Conservation (phyloP, 2,797 vertebrate species). For the Betta splendens region DNA sequence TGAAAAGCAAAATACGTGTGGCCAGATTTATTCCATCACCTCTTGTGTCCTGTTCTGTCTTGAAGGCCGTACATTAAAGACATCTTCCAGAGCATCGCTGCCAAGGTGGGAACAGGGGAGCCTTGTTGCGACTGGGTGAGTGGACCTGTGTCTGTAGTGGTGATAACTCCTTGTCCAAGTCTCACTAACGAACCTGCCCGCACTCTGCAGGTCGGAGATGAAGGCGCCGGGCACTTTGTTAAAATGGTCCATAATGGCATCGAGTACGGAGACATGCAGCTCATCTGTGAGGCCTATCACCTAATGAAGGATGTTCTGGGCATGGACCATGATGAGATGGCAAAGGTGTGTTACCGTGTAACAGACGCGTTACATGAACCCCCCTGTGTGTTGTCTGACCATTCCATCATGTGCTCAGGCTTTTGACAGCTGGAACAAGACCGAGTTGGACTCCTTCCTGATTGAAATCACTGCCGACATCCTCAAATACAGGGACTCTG, state of each 20-base stretch:
- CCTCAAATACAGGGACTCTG: conserved; percentile 87
- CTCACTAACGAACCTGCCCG: conserved; percentile 3
- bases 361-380: too few species aligned
- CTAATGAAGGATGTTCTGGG: conserved; percentile 93
- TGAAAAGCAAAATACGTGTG: neutral
- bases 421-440: conserved; percentile 94
- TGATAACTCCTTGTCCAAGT: neutral
- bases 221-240: conserved; percentile 96
- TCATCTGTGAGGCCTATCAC: conserved; percentile 98
- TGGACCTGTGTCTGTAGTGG: conserved; percentile 4
- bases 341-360: conserved; percentile 76
- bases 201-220: conserved; percentile 90
- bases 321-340: conserved; percentile 93
- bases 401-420: conserved; percentile 72
- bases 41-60: conserved; percentile 26
- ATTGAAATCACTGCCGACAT: conserved; percentile 98
- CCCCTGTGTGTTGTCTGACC: neutral
- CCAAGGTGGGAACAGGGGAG: conserved; percentile 95
- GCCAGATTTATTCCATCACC: neutral
- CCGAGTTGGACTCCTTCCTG: conserved; percentile 95
- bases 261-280: conserved; percentile 99
- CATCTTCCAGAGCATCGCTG: conserved; percentile 96
- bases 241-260: conserved; percentile 99
- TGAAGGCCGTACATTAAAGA: conserved; percentile 94
- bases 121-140: conserved; percentile 98